Percentiles rank a stretch among this genome's conserved stretches.
These are phyloP conservation scores for Diloba caeruleocephala DNA, from an alignment of 2,888 invertebrate genomes.

Conservation along the genomic window DNA sequence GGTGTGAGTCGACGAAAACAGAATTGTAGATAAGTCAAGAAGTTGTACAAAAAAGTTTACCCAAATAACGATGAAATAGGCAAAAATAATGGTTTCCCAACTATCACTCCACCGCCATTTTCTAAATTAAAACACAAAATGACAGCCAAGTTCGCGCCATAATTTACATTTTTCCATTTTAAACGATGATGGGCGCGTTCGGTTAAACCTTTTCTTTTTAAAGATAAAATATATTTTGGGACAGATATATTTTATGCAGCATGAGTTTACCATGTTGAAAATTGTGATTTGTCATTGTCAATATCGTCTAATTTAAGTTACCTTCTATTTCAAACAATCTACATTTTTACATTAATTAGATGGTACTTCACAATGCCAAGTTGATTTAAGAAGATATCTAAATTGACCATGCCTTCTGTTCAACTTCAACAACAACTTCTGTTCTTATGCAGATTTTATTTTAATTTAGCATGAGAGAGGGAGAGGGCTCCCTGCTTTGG, in stretches of 20 bases:
- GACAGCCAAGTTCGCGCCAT: slow-evolving; percentile 60
- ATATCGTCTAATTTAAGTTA: slow-evolving; percentile 18
- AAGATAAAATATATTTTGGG: slow-evolving; percentile 46
- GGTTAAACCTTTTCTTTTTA: slow-evolving; percentile 38
- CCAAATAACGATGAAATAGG: slow-evolving; percentile 32
- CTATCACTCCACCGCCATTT: slow-evolving; percentile 51
- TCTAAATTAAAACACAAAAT: slow-evolving; percentile 59
- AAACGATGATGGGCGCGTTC: slow-evolving; percentile 54
- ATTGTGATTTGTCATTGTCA: slow-evolving; percentile 43
- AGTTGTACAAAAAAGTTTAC: slow-evolving; percentile 42
- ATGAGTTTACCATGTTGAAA: slow-evolving; percentile 31
- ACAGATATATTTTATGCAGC: slow-evolving; percentile 37
- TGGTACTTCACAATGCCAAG: no score
- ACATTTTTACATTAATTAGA: slow-evolving; percentile 15
- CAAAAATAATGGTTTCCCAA: slow-evolving; percentile 40
- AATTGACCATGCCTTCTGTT: no score
- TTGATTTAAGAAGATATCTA: no score
- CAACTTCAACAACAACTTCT: no score
- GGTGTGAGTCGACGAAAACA: slow-evolving; percentile 61
- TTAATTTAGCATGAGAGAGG: no score
- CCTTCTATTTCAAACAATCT: slow-evolving; percentile 18
- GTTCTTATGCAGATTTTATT: no score
- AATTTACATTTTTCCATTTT: slow-evolving; percentile 59
- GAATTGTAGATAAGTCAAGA: slow-evolving; percentile 61
- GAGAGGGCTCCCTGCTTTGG: slow-evolving; percentile 6